Percentiles rank a stretch among this genome's conserved stretches.
Evolutionary conservation across 1,140 invertebrate species (phyloP).

Genomic region (Eubasilissa regina): DNA sequence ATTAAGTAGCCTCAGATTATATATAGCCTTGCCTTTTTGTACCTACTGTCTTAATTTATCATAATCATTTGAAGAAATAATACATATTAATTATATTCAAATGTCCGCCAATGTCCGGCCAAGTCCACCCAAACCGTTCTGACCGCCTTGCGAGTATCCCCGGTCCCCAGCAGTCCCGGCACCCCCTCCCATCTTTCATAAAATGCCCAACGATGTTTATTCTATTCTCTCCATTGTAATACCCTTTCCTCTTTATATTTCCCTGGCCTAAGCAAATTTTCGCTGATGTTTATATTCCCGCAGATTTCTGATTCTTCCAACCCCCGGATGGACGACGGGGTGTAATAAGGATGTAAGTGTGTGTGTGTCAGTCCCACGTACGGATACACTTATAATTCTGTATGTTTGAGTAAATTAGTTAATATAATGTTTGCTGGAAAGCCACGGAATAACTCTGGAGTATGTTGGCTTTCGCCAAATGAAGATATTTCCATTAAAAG

Average conservation of each 20-base stretch:
- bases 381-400: slow-evolving; percentile 29
- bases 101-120: slow-evolving; percentile 48
- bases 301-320: slow-evolving; percentile 56
- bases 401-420: slow-evolving; percentile 49
- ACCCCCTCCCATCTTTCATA: slow-evolving; percentile 58
- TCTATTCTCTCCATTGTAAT: slow-evolving; percentile 59
- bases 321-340: slow-evolving; percentile 43
- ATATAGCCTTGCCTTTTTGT: no score
- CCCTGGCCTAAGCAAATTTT: slow-evolving; percentile 60
- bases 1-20: no score
- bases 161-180: background rate
- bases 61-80: no score
- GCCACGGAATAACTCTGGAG: slow-evolving; percentile 17
- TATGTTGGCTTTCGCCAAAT: slow-evolving; percentile 33
- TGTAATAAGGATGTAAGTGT: slow-evolving; percentile 24
- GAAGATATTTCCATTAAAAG: slow-evolving; percentile 34
- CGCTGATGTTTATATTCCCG: slow-evolving; percentile 59
- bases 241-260: slow-evolving; percentile 58
- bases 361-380: slow-evolving; percentile 31
- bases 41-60: no score
- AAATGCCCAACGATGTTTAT: slow-evolving; percentile 59
- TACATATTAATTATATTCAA: background rate
- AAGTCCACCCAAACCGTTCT: slow-evolving; percentile 52
- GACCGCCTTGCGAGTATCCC: slow-evolving; percentile 58
- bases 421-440: slow-evolving; percentile 48